Evolutionary conservation across 2,888 invertebrate species (phyloP), one percentile per base, ranked within the genome.

Genomic region (Ormyrus rosae): DNA sequence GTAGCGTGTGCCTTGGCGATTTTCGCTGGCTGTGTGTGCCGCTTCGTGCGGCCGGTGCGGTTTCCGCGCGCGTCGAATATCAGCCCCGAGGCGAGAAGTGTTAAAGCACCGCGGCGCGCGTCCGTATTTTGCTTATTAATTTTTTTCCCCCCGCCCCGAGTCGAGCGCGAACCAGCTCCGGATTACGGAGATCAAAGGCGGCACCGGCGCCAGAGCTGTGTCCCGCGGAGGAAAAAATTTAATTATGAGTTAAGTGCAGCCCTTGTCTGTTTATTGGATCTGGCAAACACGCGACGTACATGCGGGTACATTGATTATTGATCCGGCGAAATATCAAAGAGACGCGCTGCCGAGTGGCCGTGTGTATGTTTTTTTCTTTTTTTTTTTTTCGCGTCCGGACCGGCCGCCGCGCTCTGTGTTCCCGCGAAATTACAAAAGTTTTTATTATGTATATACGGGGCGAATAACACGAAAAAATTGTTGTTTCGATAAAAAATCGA

Each of bases 161-260:
- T 34, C n/a, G 60, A 10, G 72, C 53, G 50, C 61, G 55, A 48
- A 48, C 3, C 53, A 8, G 65, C 48, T 34, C 67, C 63, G 48
- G 77, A 81, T 81, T 77, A 77, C 19, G 77, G 77, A 72, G 80
- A 77, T 77, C 76, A 81, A 81, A 81, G 80, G 50, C 45, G 56
- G 6, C 48, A 48, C 8, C 10, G 34, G 34, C 50, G 67, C 50
- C 34, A 50, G 34, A 10, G 7, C 11, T 68, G 55, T 63, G 55
- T 63, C 53, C 11, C 19, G 48, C 19, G 53, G 71, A 56, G n/a
- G 71, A 65, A 72, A 63, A 67, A 80, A 80, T 76, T 80, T 76
- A 76, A 80, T 80, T 64, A 76, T 67, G 34, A 80, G 61, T 76
- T 80, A 80, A 80, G 80, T 76, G 76, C 80, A 51, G 34, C 69